A percentile compares a stretch with the other conserved stretches of the same genome.
phyloP scores from a whole-genome alignment of 2,888 invertebrate species.

The Metellina segmentata region DNA sequence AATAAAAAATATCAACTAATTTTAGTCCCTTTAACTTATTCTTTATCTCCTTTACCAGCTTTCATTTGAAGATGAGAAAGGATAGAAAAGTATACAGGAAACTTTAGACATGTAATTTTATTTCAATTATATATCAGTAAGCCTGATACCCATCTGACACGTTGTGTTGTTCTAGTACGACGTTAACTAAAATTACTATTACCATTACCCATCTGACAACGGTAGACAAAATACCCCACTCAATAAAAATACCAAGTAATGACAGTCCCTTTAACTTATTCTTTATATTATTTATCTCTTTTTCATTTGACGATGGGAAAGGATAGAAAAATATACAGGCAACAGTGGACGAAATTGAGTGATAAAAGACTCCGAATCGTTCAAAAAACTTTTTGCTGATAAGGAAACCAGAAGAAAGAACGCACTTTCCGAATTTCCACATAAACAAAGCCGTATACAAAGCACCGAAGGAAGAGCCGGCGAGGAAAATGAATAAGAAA shows the following conservation, averaged over 20 bases:
- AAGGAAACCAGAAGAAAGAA: slow-evolving; percentile 35
- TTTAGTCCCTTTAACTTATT: neutral
- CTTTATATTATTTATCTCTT: neutral
- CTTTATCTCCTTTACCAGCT: neutral
- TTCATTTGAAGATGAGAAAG: neutral
- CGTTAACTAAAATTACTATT: too few relatives aligned
- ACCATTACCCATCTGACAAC: too few relatives aligned
- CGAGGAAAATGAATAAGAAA: slow-evolving; percentile 35
- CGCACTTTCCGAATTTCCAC: slow-evolving; percentile 46
- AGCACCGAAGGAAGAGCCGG: slow-evolving; percentile 8
- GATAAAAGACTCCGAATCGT: slow-evolving; percentile 37
- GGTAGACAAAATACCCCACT: neutral
- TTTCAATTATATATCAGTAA: too few relatives aligned
- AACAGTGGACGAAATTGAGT: neutral
- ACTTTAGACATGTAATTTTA: neutral
- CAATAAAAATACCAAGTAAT: neutral
- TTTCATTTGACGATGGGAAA: neutral
- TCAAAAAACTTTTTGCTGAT: slow-evolving; percentile 9
- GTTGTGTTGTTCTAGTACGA: too few relatives aligned
- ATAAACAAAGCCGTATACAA: slow-evolving; percentile 52
- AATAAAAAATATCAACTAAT: neutral
- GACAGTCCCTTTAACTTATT: neutral
- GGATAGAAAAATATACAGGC: neutral
- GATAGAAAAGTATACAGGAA: neutral
- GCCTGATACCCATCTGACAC: too few relatives aligned